Evolutionary conservation across 2,113 vertebrate species (phyloP).

Genomic region (Rhynchopsitta pachyrhyncha): DNA sequence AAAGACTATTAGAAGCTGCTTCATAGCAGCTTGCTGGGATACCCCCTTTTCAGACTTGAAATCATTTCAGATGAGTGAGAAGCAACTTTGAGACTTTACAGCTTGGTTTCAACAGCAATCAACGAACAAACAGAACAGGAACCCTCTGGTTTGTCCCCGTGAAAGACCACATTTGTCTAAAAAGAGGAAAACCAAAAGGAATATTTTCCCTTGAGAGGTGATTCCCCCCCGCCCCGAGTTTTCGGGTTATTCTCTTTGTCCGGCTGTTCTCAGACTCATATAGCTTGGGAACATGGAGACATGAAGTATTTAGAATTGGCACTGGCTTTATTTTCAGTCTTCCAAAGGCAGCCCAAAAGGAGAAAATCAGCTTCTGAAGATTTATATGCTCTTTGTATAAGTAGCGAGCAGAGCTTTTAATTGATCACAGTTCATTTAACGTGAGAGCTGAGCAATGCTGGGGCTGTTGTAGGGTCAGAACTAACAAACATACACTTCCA

Average conservation of each 20-base stretch:
- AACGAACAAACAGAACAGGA: neutral
- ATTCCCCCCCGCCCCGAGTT: neutral
- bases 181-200: neutral
- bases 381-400: neutral
- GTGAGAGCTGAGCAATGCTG: neutral
- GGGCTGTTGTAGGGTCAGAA: neutral
- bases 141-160: neutral
- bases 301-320: conserved; percentile 39
- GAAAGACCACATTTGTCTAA: neutral
- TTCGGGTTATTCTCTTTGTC: neutral
- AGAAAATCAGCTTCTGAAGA: neutral
- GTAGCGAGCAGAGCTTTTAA: neutral
- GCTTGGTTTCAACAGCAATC: neutral
- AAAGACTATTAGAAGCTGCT: neutral
- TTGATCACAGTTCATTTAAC: neutral
- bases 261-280: neutral
- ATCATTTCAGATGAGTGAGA: neutral
- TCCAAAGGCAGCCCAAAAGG: neutral
- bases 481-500: neutral
- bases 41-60: neutral
- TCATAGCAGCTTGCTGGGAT: neutral
- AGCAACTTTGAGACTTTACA: neutral
- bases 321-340: neutral
- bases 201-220: neutral
- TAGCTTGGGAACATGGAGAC: neutral